phyloP scores from a whole-genome alignment of 2,113 vertebrate species.

The Chascanopsetta lugubris region DNA sequence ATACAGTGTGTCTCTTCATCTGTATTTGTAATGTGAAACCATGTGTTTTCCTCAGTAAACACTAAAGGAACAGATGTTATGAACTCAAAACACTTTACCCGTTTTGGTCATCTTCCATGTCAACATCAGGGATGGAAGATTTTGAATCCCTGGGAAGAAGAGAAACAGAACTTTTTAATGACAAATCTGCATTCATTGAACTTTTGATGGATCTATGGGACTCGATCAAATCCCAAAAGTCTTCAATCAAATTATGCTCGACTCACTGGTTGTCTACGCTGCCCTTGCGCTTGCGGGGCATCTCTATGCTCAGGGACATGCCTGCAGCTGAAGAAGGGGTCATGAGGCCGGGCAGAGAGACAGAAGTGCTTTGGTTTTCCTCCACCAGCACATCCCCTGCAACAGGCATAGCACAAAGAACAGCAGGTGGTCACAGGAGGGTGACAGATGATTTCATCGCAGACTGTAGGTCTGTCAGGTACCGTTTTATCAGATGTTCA shows the following conservation, averaged over 20 bases:
- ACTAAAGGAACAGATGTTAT: too few relatives aligned
- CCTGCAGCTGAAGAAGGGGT: constrained; percentile 63
- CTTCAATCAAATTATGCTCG: too few relatives aligned
- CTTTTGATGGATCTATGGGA: too few relatives aligned
- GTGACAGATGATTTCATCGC: background rate
- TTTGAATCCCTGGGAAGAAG: constrained; percentile 78
- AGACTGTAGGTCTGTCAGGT: background rate
- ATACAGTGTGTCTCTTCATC: too few relatives aligned
- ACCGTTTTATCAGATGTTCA: background rate
- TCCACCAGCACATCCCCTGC: constrained; percentile 80
- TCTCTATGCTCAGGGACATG: constrained; percentile 76
- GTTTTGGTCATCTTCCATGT: constrained; percentile 82
- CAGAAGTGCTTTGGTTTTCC: constrained; percentile 66
- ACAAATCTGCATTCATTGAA: background rate
- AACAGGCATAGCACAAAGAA: constrained; percentile 15
- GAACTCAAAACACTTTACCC: constrained; percentile 71
- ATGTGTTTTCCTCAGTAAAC: too few relatives aligned
- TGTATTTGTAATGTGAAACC: too few relatives aligned
- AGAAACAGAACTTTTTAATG: background rate
- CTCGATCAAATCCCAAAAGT: too few relatives aligned
- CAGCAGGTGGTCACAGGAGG: background rate
- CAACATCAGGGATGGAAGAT: constrained; percentile 75
- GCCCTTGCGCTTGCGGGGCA: constrained; percentile 88
- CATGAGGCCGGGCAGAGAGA: constrained; percentile 78
- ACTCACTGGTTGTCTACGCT: constrained; percentile 89